Evolutionary conservation across 2,113 vertebrate species (phyloP).

Genomic region (Scortum barcoo): DNA sequence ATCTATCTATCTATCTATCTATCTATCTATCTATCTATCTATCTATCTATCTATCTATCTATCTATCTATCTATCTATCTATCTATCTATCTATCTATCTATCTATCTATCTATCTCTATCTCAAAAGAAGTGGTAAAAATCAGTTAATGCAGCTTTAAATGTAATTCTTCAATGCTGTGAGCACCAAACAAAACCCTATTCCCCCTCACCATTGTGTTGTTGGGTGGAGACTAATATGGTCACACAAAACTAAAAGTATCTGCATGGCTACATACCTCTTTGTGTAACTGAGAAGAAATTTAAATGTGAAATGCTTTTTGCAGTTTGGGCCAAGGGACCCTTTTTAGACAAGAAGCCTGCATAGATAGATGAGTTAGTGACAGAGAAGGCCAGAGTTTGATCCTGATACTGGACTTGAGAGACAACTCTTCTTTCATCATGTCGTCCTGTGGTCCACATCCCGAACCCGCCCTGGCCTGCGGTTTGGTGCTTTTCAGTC

Average conservation of each 20-base stretch:
- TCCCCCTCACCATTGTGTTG: background rate
- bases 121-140: background rate
- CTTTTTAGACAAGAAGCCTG: constrained; percentile 9
- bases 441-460: constrained; percentile 33
- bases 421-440: constrained; percentile 32
- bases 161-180: background rate
- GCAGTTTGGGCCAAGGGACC: constrained; percentile 4
- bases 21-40: too few relatives aligned
- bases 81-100: too few relatives aligned
- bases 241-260: constrained; percentile 1
- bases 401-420: constrained; percentile 1
- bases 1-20: too few relatives aligned
- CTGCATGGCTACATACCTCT: constrained; percentile 13
- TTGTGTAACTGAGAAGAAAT: background rate
- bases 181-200: background rate
- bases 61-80: too few relatives aligned
- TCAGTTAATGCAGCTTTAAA: background rate
- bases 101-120: too few relatives aligned
- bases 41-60: too few relatives aligned
- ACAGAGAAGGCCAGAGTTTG: constrained; percentile 16
- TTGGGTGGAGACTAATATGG: background rate
- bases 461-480: constrained; percentile 1
- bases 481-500: constrained; percentile 21
- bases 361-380: constrained; percentile 5
- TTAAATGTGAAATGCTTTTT: background rate